phyloP scores from a whole-genome alignment of 2,797 vertebrate species.

The Odontamblyopus rebecca region DNA sequence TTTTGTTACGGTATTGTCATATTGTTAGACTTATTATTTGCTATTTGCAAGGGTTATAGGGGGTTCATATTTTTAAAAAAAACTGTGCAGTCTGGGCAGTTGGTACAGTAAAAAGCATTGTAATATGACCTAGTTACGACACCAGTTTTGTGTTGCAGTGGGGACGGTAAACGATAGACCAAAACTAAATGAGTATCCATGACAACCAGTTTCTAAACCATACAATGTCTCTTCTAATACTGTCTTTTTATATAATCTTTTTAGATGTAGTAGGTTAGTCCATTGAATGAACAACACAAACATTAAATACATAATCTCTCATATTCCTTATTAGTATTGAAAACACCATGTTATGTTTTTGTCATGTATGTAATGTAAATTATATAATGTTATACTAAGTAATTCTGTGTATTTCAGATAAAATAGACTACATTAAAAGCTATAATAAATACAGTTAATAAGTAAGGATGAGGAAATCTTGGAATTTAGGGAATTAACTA shows the following conservation, averaged over 20 bases:
- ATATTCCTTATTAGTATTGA: no score
- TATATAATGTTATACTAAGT: neutral
- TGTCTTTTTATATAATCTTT: neutral
- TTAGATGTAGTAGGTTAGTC: neutral
- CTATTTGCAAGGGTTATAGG: neutral
- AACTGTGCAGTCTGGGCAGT: neutral
- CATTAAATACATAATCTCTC: neutral
- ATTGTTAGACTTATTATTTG: neutral
- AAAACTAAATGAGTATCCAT: neutral
- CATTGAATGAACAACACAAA: neutral
- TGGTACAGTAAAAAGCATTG: neutral
- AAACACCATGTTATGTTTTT: neutral
- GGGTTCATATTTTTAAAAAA: neutral
- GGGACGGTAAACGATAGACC: neutral
- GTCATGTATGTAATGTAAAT: neutral
- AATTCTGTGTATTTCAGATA: neutral
- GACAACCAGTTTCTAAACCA: neutral
- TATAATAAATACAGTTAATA: neutral
- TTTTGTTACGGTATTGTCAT: neutral
- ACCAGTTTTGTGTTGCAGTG: neutral
- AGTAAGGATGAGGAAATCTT: neutral
- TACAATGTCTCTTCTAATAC: neutral
- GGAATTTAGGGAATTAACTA: neutral
- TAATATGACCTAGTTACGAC: neutral
- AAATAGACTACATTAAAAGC: no score